These are phyloP conservation scores for Lordiphosa fenestrarum DNA, from an alignment of 2,888 invertebrate genomes.

Conservation along the genomic window DNA sequence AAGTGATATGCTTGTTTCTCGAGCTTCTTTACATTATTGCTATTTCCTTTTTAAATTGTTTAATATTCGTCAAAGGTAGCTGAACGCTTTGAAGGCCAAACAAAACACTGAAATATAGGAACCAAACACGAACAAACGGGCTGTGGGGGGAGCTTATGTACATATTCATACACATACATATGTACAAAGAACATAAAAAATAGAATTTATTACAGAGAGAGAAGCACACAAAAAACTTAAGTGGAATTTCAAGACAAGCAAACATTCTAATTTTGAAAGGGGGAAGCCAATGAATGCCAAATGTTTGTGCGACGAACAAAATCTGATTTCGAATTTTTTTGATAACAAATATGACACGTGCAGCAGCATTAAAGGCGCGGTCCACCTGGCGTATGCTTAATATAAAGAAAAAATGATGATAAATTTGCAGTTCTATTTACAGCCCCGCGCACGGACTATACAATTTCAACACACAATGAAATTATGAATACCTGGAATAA, in stretches of 20 bases:
- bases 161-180: conserved; percentile 28
- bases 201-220: conserved; percentile 63
- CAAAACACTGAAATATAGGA: conserved; percentile 34
- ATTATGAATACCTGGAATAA: conserved; percentile 37
- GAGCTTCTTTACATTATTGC: conserved; percentile 62
- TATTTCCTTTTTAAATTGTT: conserved; percentile 64
- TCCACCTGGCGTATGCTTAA: conserved; percentile 21
- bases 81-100: conserved; percentile 73
- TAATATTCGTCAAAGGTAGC: conserved; percentile 73
- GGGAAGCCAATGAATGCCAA: conserved; percentile 12
- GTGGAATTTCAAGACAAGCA: conserved; percentile 53
- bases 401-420: conserved; percentile 9
- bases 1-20: conserved; percentile 69
- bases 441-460: conserved; percentile 2
- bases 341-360: conserved; percentile 2
- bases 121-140: conserved; percentile 37
- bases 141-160: conserved; percentile 29
- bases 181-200: conserved; percentile 34
- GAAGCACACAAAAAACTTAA: conserved; percentile 26
- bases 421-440: conserved; percentile 9
- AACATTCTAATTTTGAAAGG: conserved; percentile 31
- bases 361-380: background rate
- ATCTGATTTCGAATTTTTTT: no score
- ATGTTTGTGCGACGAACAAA: no score
- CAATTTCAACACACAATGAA: conserved; percentile 56